Percentiles rank a stretch among this genome's conserved stretches.
phyloP scores from a whole-genome alignment of 2,888 invertebrate species.

The Cataglyphis cursor region DNA sequence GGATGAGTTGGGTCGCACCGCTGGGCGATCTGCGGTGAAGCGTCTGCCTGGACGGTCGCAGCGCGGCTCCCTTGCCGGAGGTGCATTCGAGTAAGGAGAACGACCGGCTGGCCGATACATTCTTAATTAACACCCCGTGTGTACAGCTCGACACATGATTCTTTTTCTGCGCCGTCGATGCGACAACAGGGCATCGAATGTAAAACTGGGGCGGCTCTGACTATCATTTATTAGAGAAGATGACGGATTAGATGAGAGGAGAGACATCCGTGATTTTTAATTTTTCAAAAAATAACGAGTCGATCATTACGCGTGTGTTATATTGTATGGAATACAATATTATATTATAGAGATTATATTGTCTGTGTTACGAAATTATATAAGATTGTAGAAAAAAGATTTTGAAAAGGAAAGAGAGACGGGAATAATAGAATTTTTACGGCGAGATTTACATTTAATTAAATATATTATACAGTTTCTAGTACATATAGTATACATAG shows the following conservation, averaged over 20 bases:
- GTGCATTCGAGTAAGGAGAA: constrained; percentile 36
- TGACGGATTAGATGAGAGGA: not conserved
- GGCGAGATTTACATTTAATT: constrained; percentile 8
- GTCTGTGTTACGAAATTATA: not conserved
- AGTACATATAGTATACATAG: too few species aligned
- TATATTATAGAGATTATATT: too few species aligned
- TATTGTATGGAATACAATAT: not conserved
- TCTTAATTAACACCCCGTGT: constrained; percentile 37
- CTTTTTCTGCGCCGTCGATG: constrained; percentile 1
- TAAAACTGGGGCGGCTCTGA: not conserved
- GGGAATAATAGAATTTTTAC: not conserved
- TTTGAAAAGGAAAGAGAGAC: not conserved
- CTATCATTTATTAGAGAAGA: not conserved
- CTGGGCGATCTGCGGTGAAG: constrained; percentile 47
- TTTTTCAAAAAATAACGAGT: not conserved
- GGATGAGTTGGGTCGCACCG: constrained; percentile 38
- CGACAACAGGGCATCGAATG: not conserved
- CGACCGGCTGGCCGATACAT: constrained; percentile 44
- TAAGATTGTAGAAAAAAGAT: not conserved
- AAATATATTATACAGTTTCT: constrained; percentile 24
- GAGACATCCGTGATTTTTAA: not conserved
- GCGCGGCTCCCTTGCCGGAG: constrained; percentile 44
- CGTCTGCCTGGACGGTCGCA: constrained; percentile 15
- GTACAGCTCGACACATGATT: not conserved
- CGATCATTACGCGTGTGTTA: not conserved